phyloP scores from a whole-genome alignment of 2,888 invertebrate genomes.

The Minunthozetes semirufus region DNA sequence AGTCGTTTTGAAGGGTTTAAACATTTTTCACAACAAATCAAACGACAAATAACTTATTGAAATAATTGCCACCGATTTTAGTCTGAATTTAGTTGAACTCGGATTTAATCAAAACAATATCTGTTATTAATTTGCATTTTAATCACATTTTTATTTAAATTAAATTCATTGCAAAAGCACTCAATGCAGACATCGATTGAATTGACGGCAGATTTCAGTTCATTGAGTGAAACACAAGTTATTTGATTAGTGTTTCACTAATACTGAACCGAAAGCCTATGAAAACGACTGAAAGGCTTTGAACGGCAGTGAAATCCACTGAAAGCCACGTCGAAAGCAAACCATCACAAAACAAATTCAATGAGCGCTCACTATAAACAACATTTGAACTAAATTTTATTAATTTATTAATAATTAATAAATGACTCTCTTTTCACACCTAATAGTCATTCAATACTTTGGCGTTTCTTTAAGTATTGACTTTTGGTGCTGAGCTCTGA shows the following conservation, averaged over 20 bases:
- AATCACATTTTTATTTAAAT: not conserved
- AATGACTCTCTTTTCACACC: too few relatives aligned
- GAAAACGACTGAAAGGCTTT: not conserved
- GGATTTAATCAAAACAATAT: not conserved
- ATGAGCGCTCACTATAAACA: not conserved
- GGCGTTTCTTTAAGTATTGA: too few relatives aligned
- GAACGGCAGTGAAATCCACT: not conserved
- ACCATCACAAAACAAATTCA: not conserved
- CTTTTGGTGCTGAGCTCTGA: too few relatives aligned
- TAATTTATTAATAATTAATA: not conserved
- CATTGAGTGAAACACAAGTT: not conserved
- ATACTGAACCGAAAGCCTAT: not conserved
- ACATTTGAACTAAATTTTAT: not conserved
- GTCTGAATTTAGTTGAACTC: not conserved
- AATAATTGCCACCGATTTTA: not conserved
- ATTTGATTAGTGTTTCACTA: not conserved
- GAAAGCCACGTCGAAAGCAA: constrained; percentile 31
- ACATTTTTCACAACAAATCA: not conserved
- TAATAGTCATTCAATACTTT: too few relatives aligned
- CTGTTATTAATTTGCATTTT: not conserved
- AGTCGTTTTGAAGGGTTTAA: too few relatives aligned
- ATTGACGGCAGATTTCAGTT: not conserved
- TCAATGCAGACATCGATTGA: not conserved
- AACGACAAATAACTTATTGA: not conserved
- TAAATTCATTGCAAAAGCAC: not conserved